These are phyloP conservation scores for Crotalus tigris DNA, from an alignment of 2,113 vertebrate species.

Conservation along the genomic window DNA sequence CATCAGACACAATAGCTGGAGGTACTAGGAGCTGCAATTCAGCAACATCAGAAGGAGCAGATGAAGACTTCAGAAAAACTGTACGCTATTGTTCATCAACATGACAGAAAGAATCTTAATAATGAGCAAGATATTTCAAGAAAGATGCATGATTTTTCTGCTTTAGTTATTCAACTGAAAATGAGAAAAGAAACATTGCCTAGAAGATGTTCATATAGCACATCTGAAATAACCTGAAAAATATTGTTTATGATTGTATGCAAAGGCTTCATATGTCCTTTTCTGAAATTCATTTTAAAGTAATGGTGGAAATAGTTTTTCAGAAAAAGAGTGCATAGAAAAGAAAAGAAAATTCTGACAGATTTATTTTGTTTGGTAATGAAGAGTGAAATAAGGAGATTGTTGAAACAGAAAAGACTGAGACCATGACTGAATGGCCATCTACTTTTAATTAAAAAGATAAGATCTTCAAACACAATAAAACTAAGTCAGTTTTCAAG, in stretches of 20 bases:
- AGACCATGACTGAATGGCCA: constrained; percentile 13
- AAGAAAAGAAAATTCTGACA: background rate
- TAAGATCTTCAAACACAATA: constrained; percentile 4
- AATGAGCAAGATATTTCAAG: background rate
- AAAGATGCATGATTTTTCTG: background rate
- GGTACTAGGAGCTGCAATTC: background rate
- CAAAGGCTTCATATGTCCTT: background rate
- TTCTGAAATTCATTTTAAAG: background rate
- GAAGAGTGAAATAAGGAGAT: constrained; percentile 5
- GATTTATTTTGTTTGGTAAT: background rate
- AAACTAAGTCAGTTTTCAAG: background rate
- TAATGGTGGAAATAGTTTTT: background rate
- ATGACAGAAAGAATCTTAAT: background rate
- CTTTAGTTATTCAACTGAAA: background rate
- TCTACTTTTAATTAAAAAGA: constrained; percentile 15
- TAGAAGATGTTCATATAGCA: background rate
- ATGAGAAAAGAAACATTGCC: background rate
- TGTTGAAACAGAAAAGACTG: background rate
- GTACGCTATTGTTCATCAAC: background rate
- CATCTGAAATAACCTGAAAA: background rate
- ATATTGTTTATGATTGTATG: background rate
- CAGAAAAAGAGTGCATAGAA: background rate
- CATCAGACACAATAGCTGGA: background rate
- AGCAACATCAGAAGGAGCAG: background rate
- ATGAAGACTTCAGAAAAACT: background rate